A percentile compares a stretch with the other conserved stretches of the same genome.
phyloP scores from a whole-genome alignment of 1,140 invertebrate species.

The Aricia agestis region DNA sequence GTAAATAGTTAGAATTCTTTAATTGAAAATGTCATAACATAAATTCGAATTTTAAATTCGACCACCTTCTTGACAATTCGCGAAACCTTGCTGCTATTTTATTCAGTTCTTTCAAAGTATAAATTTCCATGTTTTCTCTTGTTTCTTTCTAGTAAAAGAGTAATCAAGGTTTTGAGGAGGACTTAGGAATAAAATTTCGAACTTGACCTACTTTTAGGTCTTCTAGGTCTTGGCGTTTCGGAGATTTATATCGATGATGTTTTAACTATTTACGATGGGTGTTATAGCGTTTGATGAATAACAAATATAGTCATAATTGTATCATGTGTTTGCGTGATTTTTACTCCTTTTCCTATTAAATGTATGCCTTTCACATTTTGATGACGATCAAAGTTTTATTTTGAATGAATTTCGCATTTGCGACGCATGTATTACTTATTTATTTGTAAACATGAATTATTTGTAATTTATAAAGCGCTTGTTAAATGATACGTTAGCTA shows the following conservation, averaged over 20 bases:
- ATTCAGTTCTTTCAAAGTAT: not conserved
- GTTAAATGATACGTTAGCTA: constrained; percentile 38
- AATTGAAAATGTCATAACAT: not conserved
- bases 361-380: constrained; percentile 1
- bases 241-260: too few relatives aligned
- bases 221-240: too few relatives aligned
- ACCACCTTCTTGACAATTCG: not conserved
- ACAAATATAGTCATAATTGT: not conserved
- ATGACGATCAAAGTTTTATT: constrained; percentile 13
- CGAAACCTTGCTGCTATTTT: not conserved
- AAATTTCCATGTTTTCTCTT: not conserved
- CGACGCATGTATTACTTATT: constrained; percentile 21
- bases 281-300: not conserved
- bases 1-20: not conserved
- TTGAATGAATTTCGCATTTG: constrained; percentile 10
- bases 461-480: constrained; percentile 21
- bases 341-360: constrained; percentile 12
- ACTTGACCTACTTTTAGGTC: too few relatives aligned
- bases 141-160: not conserved
- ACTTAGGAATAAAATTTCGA: not conserved
- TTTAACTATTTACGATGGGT: not conserved
- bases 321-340: constrained; percentile 13
- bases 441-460: constrained; percentile 19
- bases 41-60: not conserved
- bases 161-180: not conserved